Base-by-base conservation (phyloP, 2,113 vertebrate species). In the Helogale parvula region DNA sequence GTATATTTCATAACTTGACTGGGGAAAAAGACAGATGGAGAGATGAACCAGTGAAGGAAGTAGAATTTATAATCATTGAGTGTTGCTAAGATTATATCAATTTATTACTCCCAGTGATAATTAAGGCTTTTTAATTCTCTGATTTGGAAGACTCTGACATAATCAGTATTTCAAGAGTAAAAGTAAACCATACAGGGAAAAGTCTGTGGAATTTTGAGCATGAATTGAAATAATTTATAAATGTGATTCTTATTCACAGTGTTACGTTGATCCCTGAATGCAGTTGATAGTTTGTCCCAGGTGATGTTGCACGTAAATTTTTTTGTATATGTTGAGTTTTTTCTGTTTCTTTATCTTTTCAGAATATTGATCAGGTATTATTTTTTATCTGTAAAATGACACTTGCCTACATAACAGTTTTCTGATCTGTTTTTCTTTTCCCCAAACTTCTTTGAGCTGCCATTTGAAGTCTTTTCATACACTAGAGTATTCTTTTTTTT, bases 371-470 rank as follows among this genome's bases (percentile, higher is more conserved):
- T 86, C 17, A 83, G 5, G 2, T 85, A 77, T 52, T 79, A 13
- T 89, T 85, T 95, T 95, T 83, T 88, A 77, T 88, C 41, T 66
- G 10, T 76, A 93, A 66, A 76, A 93, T 93, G 14, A 52, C 21
- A 72, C 16, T 93, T 12, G 38, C 38, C 17, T 82, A 76, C 3
- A 21, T 69, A 63, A 4, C 19, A 63, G 9, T 79, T 97, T 81
- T 96, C 71, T 77, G 10, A 23, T 85, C 57, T 86, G 54, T 38
- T 92, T 97, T 94, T 95, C 63, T 79, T 93, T 96, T 94, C n/a
- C 31, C 1, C 27, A 69, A 52, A 93, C 27, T 92, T 66, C 54
- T 86, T 14, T 86, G 29, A 95, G 50, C 41, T 87, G 60, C 92
- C 29, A 41, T 66, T 77, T 93, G 7, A 88, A 45, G 19, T 88